A percentile compares a stretch with the other conserved stretches of the same genome.
Conservation (phyloP, 2,888 invertebrate species). For the Drosophila imparisetae region DNA sequence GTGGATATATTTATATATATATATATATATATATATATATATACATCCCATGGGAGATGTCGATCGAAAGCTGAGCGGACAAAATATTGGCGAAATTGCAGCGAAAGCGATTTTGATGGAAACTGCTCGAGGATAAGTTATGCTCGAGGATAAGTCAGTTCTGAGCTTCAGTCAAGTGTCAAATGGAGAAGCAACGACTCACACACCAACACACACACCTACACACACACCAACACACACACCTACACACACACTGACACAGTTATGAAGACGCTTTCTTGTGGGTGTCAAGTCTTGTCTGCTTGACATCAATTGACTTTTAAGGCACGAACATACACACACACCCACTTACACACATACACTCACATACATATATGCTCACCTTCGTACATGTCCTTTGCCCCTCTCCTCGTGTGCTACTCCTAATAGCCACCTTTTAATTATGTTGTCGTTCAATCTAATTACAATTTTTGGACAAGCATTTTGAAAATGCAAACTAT, state of each 20-base stretch:
- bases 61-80: neutral
- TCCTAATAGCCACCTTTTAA: conserved; percentile 19
- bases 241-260: neutral
- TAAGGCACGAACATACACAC: conserved; percentile 22
- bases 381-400: neutral
- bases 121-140: neutral
- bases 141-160: conserved; percentile 3
- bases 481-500: conserved; percentile 66
- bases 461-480: conserved; percentile 52
- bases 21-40: neutral
- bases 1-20: too few relatives aligned
- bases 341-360: conserved; percentile 4
- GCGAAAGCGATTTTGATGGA: conserved; percentile 21
- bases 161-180: conserved; percentile 34
- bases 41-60: neutral
- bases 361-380: neutral
- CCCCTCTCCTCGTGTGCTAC: neutral
- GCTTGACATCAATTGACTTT: conserved; percentile 69
- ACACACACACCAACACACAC: conserved; percentile 3
- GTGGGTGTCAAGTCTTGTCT: conserved; percentile 39
- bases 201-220: conserved; percentile 1
- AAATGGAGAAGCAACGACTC: conserved; percentile 7
- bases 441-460: conserved; percentile 56
- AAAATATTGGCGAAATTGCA: conserved; percentile 22
- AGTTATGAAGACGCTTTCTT: conserved; percentile 38